Conservation (phyloP, 2,888 invertebrate species). For the Hedya salicella region DNA sequence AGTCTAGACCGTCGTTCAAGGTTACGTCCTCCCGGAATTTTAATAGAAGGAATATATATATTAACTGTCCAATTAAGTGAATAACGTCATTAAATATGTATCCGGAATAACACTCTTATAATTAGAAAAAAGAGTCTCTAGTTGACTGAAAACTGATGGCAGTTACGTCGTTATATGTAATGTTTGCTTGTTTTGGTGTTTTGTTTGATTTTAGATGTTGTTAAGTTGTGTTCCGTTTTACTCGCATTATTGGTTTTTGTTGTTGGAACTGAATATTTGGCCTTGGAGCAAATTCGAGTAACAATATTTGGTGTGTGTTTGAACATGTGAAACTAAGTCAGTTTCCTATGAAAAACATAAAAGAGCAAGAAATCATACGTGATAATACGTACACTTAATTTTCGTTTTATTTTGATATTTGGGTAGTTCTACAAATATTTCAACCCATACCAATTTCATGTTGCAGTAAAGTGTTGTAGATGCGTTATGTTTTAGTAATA, state of each 20-base stretch:
- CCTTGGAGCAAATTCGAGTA: slow-evolving; percentile 9
- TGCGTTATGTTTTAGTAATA: no score
- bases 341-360: background rate
- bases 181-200: slow-evolving; percentile 27
- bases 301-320: background rate
- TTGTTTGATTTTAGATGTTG: slow-evolving; percentile 14
- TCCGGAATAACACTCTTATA: background rate
- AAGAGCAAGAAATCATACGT: no score
- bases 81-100: background rate
- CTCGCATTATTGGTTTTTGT: background rate
- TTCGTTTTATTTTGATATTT: no score
- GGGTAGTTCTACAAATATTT: no score
- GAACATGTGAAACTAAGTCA: background rate
- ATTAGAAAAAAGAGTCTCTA: background rate
- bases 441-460: no score
- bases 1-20: slow-evolving; percentile 46
- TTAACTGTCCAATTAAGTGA: slow-evolving; percentile 33
- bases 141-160: background rate
- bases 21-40: slow-evolving; percentile 39
- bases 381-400: no score
- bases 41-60: slow-evolving; percentile 40
- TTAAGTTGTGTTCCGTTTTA: no score
- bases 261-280: background rate
- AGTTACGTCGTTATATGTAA: slow-evolving; percentile 2
- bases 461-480: no score